Percentiles rank a stretch among this genome's conserved stretches.
These are phyloP conservation scores for Lithobates pipiens DNA, from an alignment of 2,797 vertebrate genomes.

Conservation along the genomic window DNA sequence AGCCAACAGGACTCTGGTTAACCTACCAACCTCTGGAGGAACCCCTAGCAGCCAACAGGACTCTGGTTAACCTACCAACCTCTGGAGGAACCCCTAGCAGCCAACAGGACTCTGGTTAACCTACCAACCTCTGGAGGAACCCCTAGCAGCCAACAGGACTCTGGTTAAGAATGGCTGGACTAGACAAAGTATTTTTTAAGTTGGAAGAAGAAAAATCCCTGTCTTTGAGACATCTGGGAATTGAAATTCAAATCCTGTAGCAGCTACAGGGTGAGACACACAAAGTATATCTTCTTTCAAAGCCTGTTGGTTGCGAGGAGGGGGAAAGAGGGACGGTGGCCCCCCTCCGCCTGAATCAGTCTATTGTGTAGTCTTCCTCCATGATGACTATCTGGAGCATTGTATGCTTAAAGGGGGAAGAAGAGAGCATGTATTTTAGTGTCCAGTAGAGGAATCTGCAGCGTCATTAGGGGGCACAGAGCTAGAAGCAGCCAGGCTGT, in stretches of 20 bases:
- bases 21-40: too few relatives aligned
- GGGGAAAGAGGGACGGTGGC: neutral
- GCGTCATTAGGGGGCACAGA: constrained; percentile 44
- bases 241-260: neutral
- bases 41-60: too few relatives aligned
- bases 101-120: too few relatives aligned
- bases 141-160: too few relatives aligned
- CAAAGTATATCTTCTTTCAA: neutral
- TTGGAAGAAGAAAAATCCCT: neutral
- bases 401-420: constrained; percentile 16
- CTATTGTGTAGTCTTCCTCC: constrained; percentile 44
- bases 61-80: too few relatives aligned
- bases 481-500: constrained; percentile 7
- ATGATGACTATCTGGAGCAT: constrained; percentile 45
- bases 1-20: too few relatives aligned
- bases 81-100: too few relatives aligned
- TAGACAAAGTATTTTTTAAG: neutral
- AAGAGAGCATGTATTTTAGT: constrained; percentile 18
- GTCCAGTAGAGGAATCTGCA: constrained; percentile 50
- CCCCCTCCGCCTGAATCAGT: constrained; percentile 30
- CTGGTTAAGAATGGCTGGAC: too few relatives aligned
- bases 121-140: too few relatives aligned
- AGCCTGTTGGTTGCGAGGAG: constrained; percentile 2
- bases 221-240: neutral
- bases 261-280: neutral